phyloP scores from a whole-genome alignment of 2,888 invertebrate genomes.

The Fragum fragum region DNA sequence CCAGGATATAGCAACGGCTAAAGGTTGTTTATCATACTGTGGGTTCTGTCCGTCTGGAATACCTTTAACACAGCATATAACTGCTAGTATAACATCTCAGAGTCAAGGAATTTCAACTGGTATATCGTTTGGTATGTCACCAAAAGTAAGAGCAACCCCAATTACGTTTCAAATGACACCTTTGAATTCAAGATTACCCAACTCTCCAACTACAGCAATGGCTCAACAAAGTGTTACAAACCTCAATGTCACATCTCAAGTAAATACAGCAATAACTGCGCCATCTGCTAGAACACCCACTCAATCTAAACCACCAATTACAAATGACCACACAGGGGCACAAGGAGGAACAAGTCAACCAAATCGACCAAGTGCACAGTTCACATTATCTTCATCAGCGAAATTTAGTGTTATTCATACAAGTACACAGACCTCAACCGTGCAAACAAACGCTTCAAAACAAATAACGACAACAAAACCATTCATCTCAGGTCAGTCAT shows the following conservation, averaged over 20 bases:
- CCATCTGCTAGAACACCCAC: background rate
- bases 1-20: slow-evolving; percentile 34
- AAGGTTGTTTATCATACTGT: slow-evolving; percentile 42
- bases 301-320: background rate
- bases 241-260: background rate
- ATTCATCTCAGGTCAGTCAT: background rate
- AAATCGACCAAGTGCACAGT: background rate
- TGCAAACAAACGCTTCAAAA: background rate
- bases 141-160: background rate
- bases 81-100: background rate
- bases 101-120: background rate
- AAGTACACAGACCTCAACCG: background rate
- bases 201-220: background rate
- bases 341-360: background rate
- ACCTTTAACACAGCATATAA: background rate
- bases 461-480: background rate
- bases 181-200: background rate
- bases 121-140: background rate
- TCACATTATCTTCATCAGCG: background rate
- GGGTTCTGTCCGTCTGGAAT: slow-evolving; percentile 37
- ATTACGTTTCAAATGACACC: background rate
- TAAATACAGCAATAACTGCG: background rate
- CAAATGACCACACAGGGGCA: background rate
- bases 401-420: background rate
- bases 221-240: background rate